Percentiles rank a stretch among this genome's conserved stretches.
These are phyloP conservation scores for Corella eumyota DNA, from an alignment of 23 tunicate genomes.

Conservation along the genomic window DNA sequence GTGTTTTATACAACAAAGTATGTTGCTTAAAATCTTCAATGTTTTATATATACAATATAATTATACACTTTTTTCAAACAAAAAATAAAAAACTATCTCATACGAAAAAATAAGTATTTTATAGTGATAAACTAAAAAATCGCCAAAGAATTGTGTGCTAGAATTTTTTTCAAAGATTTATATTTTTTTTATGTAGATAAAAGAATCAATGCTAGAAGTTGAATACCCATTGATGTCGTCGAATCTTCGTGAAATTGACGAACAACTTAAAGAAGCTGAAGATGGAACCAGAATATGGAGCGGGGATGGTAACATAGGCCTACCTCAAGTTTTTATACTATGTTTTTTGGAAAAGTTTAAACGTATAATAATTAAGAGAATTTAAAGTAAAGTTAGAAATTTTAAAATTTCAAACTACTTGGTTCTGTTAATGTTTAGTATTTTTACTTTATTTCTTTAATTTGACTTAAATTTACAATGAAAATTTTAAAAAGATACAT, in stretches of 20 bases:
- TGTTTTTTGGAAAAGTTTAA: background rate
- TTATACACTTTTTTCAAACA: no score
- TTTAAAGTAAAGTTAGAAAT: background rate
- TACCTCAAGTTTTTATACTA: background rate
- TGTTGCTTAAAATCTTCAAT: no score
- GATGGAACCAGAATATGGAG: conserved; percentile 64
- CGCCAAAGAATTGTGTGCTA: no score
- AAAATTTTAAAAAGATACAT: conserved; percentile 35
- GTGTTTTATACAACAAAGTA: conserved; percentile 73
- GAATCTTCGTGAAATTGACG: conserved; percentile 48
- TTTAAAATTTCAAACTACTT: background rate
- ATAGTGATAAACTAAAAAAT: no score
- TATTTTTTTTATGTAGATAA: conserved; percentile 16
- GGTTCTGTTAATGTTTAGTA: background rate
- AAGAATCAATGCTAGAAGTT: conserved; percentile 46
- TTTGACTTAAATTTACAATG: background rate
- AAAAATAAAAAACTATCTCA: no score
- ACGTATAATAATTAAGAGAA: background rate
- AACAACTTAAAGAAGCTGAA: conserved; percentile 35
- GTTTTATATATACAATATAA: no score
- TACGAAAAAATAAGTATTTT: no score
- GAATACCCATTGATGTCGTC: conserved; percentile 54
- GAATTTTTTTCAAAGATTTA: no score
- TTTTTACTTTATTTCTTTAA: background rate
- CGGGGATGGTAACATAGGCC: conserved; percentile 29